Percentiles rank a stretch among this genome's conserved stretches.
phyloP scores from a whole-genome alignment of 2,797 vertebrate species.

The Peromyscus eremicus region DNA sequence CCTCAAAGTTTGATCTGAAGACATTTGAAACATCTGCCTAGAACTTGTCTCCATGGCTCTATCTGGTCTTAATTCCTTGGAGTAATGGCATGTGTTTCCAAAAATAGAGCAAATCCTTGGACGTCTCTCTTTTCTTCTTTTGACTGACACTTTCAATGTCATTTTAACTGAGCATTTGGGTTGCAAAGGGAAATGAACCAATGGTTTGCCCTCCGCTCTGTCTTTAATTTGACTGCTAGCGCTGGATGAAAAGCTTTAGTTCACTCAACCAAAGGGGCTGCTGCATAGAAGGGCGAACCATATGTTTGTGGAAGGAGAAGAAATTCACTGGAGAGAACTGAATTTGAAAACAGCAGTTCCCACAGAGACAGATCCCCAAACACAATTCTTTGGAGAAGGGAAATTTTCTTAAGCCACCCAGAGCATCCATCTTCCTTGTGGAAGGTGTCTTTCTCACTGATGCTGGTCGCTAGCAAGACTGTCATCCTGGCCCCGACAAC shows the following conservation, averaged over 20 bases:
- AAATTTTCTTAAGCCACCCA: not conserved
- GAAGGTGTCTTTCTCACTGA: not conserved
- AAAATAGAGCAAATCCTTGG: conserved; percentile 17
- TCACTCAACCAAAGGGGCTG: not conserved
- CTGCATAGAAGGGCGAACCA: not conserved
- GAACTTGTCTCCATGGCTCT: not conserved
- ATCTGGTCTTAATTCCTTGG: not conserved
- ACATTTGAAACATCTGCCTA: not conserved
- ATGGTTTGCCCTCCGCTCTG: not conserved
- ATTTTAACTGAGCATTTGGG: not conserved
- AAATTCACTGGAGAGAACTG: not conserved
- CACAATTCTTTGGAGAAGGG: not conserved
- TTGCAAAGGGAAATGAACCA: conserved; percentile 24
- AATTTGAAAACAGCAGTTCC: not conserved
- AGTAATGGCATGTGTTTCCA: not conserved
- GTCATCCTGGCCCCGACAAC: not conserved
- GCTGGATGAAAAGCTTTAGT: not conserved
- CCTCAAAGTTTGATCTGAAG: not conserved
- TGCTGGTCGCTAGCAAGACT: not conserved
- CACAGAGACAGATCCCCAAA: not conserved
- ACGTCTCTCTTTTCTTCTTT: not conserved
- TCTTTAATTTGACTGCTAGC: not conserved
- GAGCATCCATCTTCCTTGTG: not conserved
- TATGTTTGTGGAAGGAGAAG: not conserved
- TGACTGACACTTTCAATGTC: not conserved